Base-by-base conservation (phyloP, 2,113 vertebrate species). In the Turdus rufiventris region DNA sequence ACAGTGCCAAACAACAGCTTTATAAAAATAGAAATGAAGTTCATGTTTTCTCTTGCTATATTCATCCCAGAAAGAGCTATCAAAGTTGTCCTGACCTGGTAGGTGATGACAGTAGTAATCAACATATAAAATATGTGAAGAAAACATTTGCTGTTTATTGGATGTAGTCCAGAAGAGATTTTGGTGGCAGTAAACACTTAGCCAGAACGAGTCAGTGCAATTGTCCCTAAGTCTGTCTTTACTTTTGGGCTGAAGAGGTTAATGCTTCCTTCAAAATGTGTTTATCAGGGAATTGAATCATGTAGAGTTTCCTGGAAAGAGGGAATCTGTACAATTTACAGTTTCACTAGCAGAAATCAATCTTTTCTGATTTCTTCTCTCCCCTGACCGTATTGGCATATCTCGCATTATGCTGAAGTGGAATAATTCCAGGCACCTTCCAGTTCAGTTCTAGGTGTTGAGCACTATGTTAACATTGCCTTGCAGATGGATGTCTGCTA, bases 371-470 rank as follows among this genome's bases (percentile, higher is more conserved):
- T 60, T 63, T 71, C 8, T 71, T 56, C 21, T 75, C 10, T 72
- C 3, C 4, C 14, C 62, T 61, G 48, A 28, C 13, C 9, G 2
- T 48, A 5, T 34, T 70, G 23, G 20, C 7, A 2, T 70, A 13
- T 42, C 31, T 81, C 0, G 0, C 23, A 3, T 68, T 72, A 25
- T 16, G 33, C n/a, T 85, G 5, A 45, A 34, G 58, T 10, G n/a
- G n/a, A 88, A 34, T 85, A 82, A 61, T 66, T 80, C 34, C 57
- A 12, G 70, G 58, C 9, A 11, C 28, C 24, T 87, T 78, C 43
- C 5, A 6, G 0, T 70, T 88, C 45, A 50, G 18, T 40, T 48
- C 31, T 65, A 14, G 25, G 36, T 54, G 31, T 45, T 82, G 50
- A 65, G 28, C 16, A 15, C 31, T 40, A 4, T 18, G 8, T 5